Evolutionary conservation across 2,888 invertebrate genomes (phyloP).

Genomic region (Plebejus melissa): DNA sequence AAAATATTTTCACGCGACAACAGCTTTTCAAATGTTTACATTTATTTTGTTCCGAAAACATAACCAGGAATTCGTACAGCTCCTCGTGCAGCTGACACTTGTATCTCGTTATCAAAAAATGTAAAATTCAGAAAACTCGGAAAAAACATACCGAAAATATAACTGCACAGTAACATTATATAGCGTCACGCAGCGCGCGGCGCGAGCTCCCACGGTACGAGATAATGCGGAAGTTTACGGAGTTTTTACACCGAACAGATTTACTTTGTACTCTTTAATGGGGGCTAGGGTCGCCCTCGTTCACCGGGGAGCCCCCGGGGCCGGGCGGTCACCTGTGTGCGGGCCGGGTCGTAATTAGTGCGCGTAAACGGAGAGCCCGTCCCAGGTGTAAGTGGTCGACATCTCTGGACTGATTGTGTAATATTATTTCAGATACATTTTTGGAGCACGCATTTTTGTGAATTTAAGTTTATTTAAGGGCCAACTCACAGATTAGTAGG

Average conservation of each 20-base stretch:
- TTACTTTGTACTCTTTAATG: constrained; percentile 9
- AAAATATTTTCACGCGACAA: neutral
- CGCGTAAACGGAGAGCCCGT: neutral
- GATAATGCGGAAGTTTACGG: neutral
- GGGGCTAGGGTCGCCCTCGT: neutral
- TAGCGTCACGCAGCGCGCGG: neutral
- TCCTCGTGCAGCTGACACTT: neutral
- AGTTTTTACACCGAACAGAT: constrained; percentile 3
- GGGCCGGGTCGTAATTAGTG: neutral
- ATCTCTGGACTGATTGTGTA: too few species aligned
- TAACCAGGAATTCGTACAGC: neutral
- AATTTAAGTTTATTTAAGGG: too few species aligned
- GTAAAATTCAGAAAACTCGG: neutral
- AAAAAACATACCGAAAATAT: neutral
- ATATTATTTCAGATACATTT: too few species aligned
- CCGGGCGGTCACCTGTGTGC: neutral
- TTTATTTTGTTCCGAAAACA: neutral
- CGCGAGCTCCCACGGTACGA: neutral
- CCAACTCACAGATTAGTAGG: neutral
- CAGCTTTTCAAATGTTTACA: neutral
- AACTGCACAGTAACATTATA: neutral
- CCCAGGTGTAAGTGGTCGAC: neutral
- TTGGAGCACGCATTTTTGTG: too few species aligned
- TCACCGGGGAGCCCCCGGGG: neutral
- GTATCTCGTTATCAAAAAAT: neutral